Base-by-base conservation (phyloP, 2,888 invertebrate species). In the Leistus spinibarbis region DNA sequence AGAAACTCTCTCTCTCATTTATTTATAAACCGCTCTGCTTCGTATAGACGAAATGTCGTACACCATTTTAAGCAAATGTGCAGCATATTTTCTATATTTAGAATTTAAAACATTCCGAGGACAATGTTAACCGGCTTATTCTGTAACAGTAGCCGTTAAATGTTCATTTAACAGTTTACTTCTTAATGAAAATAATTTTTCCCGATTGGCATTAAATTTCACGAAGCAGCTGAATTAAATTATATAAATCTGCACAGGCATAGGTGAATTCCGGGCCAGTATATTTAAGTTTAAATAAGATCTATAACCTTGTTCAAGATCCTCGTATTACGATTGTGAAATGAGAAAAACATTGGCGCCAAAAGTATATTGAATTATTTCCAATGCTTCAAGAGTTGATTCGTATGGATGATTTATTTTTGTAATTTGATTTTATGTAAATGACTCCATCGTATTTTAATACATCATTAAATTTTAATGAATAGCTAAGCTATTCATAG, bases 381-480 rank as follows among this genome's bases (percentile, higher is more conserved):
- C 13, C 40, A 40, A 40, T 40, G 40, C 40, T 40, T 40, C 40
- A 40, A 40, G 40, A 40, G 40, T 40, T 2, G 13, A 40, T 40
- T 16, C 13, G n/a, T 9, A 53, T 56, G 16, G 17, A 56, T 56
- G 56, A 56, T 56, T 56, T 56, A 56, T 60, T 60, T 60, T 60
- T 10, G 20, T 60, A 10, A 17, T 19, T 19, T 60, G 17, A 60
- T 60, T 60, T 60, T 60, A 17, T 19, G 60, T 17, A 60, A 60
- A 60, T 60, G 17, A 19, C 19, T 10, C 60, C 60, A 60, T 60
- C 17, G 17, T 19, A 19, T 60, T 60, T n/a, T 60, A 60, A 60
- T 56, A 22, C 20, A 19, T 60, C 60, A 22, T 60, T 60, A 60
- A 19, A 60, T 19, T 60, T 60, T 60, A 60, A 60, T 60, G 60